These are phyloP conservation scores for Poeciliopsis turrubarensis DNA, from an alignment of 2,113 vertebrate genomes.

Conservation along the genomic window DNA sequence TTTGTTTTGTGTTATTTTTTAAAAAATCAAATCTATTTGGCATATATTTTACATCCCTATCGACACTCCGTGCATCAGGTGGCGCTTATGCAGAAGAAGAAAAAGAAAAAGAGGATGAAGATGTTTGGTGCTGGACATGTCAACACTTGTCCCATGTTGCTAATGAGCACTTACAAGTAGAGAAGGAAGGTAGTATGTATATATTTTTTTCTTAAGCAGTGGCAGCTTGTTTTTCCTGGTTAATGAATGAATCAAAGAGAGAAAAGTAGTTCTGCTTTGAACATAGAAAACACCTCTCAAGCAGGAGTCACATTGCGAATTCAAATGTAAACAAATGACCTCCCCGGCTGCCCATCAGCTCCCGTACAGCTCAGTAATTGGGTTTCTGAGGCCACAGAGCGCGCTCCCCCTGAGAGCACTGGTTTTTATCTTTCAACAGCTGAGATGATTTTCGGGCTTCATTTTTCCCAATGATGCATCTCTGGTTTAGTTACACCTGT, in stretches of 20 bases:
- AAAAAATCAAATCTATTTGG: no score
- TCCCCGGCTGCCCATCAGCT: neutral
- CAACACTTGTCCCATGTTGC: neutral
- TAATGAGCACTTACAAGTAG: neutral
- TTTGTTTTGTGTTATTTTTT: no score
- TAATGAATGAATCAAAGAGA: neutral
- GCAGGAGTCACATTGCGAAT: neutral
- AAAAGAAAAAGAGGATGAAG: neutral
- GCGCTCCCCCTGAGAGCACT: neutral
- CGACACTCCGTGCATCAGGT: no score
- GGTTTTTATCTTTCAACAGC: slow-evolving; percentile 9
- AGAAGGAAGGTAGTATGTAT: neutral
- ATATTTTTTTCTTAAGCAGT: no score
- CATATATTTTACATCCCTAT: no score
- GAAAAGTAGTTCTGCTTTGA: neutral
- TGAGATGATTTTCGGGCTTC: neutral
- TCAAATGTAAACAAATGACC: neutral
- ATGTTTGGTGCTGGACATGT: neutral
- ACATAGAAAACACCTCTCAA: neutral
- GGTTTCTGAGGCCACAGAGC: slow-evolving; percentile 4
- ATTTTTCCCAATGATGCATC: slow-evolving; percentile 10
- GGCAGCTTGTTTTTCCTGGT: neutral
- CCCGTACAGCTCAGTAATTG: neutral
- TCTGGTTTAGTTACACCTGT: slow-evolving; percentile 40
- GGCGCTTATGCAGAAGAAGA: no score